Conservation (phyloP, 2,888 invertebrate genomes). For the Ditylenchus weischeri region DNA sequence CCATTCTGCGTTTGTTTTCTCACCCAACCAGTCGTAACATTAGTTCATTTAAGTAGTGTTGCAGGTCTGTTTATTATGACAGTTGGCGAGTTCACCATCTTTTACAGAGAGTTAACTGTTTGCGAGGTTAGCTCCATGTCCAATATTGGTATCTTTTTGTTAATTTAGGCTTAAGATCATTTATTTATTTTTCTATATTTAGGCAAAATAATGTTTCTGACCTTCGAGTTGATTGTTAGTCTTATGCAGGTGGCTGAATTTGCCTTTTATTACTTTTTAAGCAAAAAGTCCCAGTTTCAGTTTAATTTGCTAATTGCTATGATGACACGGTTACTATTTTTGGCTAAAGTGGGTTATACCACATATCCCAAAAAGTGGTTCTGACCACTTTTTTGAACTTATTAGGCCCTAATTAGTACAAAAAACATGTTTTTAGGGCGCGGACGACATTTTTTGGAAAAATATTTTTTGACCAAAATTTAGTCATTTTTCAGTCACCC, state of each 20-base stretch:
- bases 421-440: no score
- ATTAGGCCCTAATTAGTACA: no score
- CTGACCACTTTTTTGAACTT: no score
- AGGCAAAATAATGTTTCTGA: constrained; percentile 68
- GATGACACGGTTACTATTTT: constrained; percentile 74
- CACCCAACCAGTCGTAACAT: not conserved
- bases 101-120: constrained; percentile 68
- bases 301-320: constrained; percentile 98
- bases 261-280: no score
- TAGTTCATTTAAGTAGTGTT: constrained; percentile 12
- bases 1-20: not conserved
- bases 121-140: constrained; percentile 20
- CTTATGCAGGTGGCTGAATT: constrained; percentile 68
- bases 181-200: no score
- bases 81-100: constrained; percentile 89
- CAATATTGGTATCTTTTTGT: not conserved
- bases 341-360: no score
- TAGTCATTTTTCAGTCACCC: no score
- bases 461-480: no score
- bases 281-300: constrained; percentile 68
- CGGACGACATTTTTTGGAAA: no score
- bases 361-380: no score
- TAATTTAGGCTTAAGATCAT: no score
- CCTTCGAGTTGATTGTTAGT: constrained; percentile 94
- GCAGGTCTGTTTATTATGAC: constrained; percentile 93